Evolutionary conservation across 1,140 invertebrate species (phyloP).

Genomic region (Lasaia peninsularis): DNA sequence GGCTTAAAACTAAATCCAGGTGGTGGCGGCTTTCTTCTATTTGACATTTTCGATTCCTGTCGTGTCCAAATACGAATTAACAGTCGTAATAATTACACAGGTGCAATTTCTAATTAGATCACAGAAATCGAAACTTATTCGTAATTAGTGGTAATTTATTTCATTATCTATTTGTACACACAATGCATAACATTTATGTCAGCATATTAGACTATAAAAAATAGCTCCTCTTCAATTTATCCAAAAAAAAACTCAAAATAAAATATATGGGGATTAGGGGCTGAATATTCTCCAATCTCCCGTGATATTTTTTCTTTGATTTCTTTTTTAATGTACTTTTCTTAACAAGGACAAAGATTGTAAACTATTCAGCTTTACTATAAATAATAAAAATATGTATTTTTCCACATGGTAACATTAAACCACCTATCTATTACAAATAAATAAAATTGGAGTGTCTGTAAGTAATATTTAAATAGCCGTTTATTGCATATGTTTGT

Average conservation of each 20-base stretch:
- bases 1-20: slow-evolving; percentile 49
- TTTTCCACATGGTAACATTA: no score
- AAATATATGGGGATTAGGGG: not conserved
- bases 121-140: slow-evolving; percentile 18
- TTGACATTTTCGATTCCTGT: slow-evolving; percentile 43
- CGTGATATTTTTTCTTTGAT: not conserved
- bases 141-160: slow-evolving; percentile 23
- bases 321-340: not conserved
- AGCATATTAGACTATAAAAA: not conserved
- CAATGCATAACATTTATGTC: not conserved
- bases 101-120: slow-evolving; percentile 23
- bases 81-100: not conserved
- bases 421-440: no score
- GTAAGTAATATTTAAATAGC: no score
- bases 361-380: no score
- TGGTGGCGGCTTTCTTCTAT: slow-evolving; percentile 49
- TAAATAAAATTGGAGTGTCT: no score
- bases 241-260: not conserved
- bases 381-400: no score
- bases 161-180: not conserved
- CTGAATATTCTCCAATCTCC: not conserved
- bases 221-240: not conserved
- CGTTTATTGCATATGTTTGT: no score
- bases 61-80: not conserved
- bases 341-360: no score